A percentile compares a stretch with the other conserved stretches of the same genome.
Conservation (phyloP, 2,888 invertebrate genomes). For the Tolmerus cingulatus region DNA sequence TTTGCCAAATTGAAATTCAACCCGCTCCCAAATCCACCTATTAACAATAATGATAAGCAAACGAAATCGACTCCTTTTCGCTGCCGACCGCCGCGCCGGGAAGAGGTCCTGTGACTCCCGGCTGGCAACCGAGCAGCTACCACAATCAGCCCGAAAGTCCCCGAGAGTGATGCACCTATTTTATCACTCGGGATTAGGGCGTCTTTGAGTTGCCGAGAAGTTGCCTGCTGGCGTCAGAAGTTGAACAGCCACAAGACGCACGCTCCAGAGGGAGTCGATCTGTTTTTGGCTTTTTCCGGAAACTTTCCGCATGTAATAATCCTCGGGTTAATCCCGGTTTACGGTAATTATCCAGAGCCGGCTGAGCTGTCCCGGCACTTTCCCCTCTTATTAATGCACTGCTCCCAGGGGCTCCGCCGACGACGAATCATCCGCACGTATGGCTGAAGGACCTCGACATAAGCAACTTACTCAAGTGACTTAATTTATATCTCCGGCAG, state of each 20-base stretch:
- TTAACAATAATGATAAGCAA: constrained; percentile 27
- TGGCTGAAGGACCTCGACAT: neutral
- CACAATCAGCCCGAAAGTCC: neutral
- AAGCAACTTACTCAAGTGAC: constrained; percentile 37
- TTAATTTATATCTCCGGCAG: constrained; percentile 42
- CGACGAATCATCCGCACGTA: neutral
- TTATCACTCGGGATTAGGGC: constrained; percentile 12
- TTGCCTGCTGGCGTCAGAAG: neutral
- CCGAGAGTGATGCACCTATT: constrained; percentile 2
- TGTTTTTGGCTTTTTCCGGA: neutral
- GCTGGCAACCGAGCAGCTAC: neutral
- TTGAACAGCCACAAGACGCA: neutral
- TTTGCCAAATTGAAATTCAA: constrained; percentile 23
- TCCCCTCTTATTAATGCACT: constrained; percentile 19
- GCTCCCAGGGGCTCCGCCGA: neutral
- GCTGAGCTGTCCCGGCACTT: neutral
- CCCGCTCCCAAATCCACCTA: constrained; percentile 1
- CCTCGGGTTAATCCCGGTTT: neutral
- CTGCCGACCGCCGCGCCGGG: neutral
- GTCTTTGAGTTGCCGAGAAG: neutral
- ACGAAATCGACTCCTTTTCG: neutral
- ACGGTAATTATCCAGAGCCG: constrained; percentile 8
- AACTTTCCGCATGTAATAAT: neutral
- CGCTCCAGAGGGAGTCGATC: neutral
- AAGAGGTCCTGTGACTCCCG: neutral